These are phyloP conservation scores for Charina bottae DNA, from an alignment of 2,113 vertebrate genomes.

Conservation along the genomic window DNA sequence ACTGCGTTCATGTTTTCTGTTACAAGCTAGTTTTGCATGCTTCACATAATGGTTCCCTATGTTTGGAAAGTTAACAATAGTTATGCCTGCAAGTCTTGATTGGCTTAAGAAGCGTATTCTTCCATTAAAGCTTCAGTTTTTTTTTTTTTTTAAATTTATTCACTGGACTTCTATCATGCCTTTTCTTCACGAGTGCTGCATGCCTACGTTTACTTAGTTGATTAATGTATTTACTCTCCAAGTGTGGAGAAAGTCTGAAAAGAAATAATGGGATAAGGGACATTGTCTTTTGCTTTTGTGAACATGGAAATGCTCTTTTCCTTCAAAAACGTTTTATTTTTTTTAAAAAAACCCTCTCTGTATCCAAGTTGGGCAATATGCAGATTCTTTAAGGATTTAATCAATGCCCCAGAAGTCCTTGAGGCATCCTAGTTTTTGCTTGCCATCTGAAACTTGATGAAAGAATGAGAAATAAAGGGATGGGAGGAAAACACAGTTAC, in stretches of 20 bases:
- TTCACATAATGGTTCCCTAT: background rate
- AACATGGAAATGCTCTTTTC: background rate
- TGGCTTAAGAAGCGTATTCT: background rate
- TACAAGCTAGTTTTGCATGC: background rate
- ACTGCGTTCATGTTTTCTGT: background rate
- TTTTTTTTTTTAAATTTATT: no score
- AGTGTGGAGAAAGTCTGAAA: background rate
- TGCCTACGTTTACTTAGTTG: background rate
- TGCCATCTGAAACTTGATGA: no score
- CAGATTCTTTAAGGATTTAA: background rate
- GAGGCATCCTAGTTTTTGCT: no score
- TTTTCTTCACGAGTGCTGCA: background rate
- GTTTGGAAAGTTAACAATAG: background rate
- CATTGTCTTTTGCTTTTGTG: background rate
- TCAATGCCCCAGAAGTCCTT: no score
- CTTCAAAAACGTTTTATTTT: background rate
- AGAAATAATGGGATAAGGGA: background rate
- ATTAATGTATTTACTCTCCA: background rate
- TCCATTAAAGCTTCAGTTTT: background rate
- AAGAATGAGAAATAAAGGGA: no score
- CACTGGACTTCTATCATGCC: background rate
- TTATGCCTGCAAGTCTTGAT: background rate
- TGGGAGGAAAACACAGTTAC: no score
- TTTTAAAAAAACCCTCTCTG: background rate
- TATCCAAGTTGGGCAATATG: background rate